Base-by-base conservation (phyloP, 2,888 invertebrate species). In the Sarcophaga carnaria region DNA sequence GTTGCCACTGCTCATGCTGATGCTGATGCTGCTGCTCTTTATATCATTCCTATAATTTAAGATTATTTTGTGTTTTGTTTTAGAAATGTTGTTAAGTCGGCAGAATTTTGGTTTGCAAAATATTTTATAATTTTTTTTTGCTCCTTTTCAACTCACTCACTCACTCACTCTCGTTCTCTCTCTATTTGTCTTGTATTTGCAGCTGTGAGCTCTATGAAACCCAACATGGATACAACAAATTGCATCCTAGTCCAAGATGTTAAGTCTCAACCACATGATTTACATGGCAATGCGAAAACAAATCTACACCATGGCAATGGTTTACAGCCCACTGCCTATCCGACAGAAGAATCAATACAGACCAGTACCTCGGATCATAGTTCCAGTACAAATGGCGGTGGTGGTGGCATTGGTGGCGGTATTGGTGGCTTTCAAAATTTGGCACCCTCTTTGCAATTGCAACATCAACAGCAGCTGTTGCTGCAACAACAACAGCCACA, bases 161-260 rank as follows among this genome's bases (percentile, higher is more conserved):
- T 4, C 20, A 37, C 22, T 60, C 47, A 12, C n/a, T 59, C 67
- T 37, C 6, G 37, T 5, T 25, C 2, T 81, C 17, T 84, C 17
- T 4, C 20, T 60, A 6, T 72, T 59, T 37, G 0, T 60, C 22
- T n/a, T 71, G 4, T 82, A 71, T 92, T 96, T 96, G 69, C 96
- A 97, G 97, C 97, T 93, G 96, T 97, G 94, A 97, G 96, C 95
- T 97, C 97, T 93, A 97, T 97, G 97, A 96, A 97, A 94, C 96
- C 96, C 93, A 96, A 96, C 94, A 96, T 97, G 95, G 97, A 97
- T 95, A 96, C 96, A 94, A 95, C 97, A 92, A 97, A 97, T 94
- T 97, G 97, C 94, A 97, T 97, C 93, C 95, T 97, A 94, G 97
- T 97, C 93, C 97, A 97, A 95, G 97, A 93, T 91, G 93, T 93